Base-by-base conservation (phyloP, 2,888 invertebrate species). In the Dinocampus coccinellae region DNA sequence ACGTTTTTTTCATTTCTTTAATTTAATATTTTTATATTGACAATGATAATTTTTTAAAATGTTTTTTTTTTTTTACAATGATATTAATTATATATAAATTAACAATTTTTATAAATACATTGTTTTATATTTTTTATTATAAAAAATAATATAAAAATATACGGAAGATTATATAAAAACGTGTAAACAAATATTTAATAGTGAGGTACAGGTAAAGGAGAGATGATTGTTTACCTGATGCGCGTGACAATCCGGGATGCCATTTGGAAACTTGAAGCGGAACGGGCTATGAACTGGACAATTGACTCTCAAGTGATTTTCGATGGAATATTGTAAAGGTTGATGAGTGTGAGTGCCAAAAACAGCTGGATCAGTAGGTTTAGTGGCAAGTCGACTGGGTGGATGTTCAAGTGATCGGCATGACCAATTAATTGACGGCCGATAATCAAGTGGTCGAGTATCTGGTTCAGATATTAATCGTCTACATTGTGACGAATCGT, bases 271-370 rank as follows among this genome's bases (percentile, higher is more conserved):
- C 74, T 90, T 88, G 84, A 92, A 93, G 76, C 93, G 89, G 86
- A 92, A 93, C 29, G 93, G 93, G 83, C 93, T 93, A 88, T 93
- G 93, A 82, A 93, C 93, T 60, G 93, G 93, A 83, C 93, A 93
- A 82, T 91, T 90, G 84, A 88, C 85, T 82, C 89, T 88, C 84
- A 87, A 90, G 73, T 85, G 88, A 78, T 84, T 89, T 88, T 89
- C 88, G 86, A 88, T 83, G 82, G 89, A 74, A 55, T 73, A 74
- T 81, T 88, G 87, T 87, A 89, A 81, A 86, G 90, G 85, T 87
- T 89, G 83, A 88, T 91, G 88, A 83, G 90, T 86, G 89, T 87
- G 88, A 39, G 87, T 82, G 34, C 84, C 87, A 82, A 88, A 85
- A 77, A 88, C 87, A 85, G 89, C 85, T 83, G 89, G 85, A 84